Evolutionary conservation across 2,797 vertebrate species (phyloP).

Genomic region (Odontamblyopus lacepedii): DNA sequence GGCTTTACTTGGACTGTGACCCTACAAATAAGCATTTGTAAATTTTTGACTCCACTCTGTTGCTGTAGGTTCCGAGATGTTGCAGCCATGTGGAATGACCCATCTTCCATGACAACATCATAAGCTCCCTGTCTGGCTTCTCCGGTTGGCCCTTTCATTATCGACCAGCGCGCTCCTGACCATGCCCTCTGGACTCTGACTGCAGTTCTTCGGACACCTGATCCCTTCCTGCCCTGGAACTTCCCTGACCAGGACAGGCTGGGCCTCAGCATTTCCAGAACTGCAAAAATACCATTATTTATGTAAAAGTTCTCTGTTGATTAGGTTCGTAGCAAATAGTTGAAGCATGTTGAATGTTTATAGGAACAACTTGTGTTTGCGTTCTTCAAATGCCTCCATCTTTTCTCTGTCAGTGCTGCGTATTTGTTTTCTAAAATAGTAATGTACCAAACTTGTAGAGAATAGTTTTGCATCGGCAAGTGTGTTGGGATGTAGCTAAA

Average conservation of each 20-base stretch:
- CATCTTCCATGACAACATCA: constrained; percentile 81
- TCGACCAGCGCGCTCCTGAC: constrained; percentile 67
- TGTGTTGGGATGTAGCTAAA: constrained; percentile 76
- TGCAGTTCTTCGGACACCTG: constrained; percentile 64
- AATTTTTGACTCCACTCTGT: not conserved
- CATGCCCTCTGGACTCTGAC: constrained; percentile 72
- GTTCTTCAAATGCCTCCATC: constrained; percentile 36
- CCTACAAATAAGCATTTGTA: not conserved
- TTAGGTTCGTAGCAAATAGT: constrained; percentile 72
- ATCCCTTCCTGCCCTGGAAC: constrained; percentile 49
- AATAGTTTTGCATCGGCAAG: constrained; percentile 69
- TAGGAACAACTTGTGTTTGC: constrained; percentile 71
- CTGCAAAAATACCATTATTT: constrained; percentile 41
- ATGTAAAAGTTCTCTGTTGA: constrained; percentile 61
- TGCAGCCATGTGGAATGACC: constrained; percentile 81
- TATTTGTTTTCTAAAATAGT: constrained; percentile 67
- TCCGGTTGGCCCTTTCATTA: constrained; percentile 68
- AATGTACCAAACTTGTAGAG: constrained; percentile 60
- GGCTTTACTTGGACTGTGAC: not conserved
- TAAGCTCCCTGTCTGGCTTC: constrained; percentile 77
- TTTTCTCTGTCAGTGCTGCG: constrained; percentile 72
- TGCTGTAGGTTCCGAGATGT: constrained; percentile 74
- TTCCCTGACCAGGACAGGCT: constrained; percentile 33
- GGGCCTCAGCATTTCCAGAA: constrained; percentile 63
- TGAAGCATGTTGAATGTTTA: constrained; percentile 80